phyloP scores from a whole-genome alignment of 2,113 vertebrate genomes.

The Callionymus lyra region DNA sequence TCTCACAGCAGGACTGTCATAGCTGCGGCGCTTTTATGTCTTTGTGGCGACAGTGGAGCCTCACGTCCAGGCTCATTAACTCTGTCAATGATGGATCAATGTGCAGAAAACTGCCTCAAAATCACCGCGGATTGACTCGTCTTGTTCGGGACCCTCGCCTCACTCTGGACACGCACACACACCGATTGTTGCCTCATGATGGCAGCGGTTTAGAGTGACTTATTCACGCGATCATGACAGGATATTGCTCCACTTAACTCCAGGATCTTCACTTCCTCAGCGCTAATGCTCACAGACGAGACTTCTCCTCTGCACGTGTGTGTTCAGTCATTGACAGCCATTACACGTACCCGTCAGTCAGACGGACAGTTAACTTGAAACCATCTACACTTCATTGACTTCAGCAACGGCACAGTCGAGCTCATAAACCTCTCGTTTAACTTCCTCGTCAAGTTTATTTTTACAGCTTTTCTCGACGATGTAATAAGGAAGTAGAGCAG shows the following conservation, averaged over 20 bases:
- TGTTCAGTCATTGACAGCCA: constrained; percentile 37
- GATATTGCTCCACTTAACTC: constrained; percentile 47
- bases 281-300: constrained; percentile 32
- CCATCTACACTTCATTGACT: constrained; percentile 18
- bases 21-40: constrained; percentile 56
- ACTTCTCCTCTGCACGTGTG: constrained; percentile 32
- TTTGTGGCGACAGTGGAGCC: constrained; percentile 51
- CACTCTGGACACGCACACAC: constrained; percentile 28
- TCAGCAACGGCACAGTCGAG: constrained; percentile 16
- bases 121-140: constrained; percentile 42
- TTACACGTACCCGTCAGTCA: constrained; percentile 37
- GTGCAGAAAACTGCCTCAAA: constrained; percentile 33
- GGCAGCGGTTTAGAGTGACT: constrained; percentile 24
- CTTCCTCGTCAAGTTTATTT: too few relatives aligned
- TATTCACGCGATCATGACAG: constrained; percentile 10
- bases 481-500: too few relatives aligned
- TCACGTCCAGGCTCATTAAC: constrained; percentile 63
- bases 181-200: constrained; percentile 17
- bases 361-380: constrained; percentile 22
- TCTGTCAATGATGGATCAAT: constrained; percentile 61
- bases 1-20: constrained; percentile 47
- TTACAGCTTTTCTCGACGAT: too few relatives aligned
- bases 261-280: constrained; percentile 28
- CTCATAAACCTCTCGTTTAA: constrained; percentile 9
- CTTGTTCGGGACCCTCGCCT: constrained; percentile 23